phyloP scores from a whole-genome alignment of 2,113 vertebrate genomes.

The Fulica atra region DNA sequence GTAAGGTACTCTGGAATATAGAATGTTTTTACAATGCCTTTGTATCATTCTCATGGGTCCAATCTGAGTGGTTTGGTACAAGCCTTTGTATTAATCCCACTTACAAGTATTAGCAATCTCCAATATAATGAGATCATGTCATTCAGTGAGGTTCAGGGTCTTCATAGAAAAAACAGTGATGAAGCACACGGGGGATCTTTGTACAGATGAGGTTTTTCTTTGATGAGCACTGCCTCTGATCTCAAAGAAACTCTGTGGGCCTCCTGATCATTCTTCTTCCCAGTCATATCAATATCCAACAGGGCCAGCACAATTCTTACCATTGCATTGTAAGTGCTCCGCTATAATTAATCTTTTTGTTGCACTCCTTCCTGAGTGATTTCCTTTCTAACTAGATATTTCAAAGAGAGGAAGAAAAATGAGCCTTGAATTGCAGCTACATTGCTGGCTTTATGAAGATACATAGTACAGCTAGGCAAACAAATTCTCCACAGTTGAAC shows the following conservation, averaged over 20 bases:
- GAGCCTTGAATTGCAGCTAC: not conserved
- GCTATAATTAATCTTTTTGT: constrained; percentile 52
- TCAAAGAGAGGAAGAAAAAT: constrained; percentile 42
- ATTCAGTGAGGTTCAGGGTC: not conserved
- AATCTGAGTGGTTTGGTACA: not conserved
- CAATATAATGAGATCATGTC: constrained; percentile 4
- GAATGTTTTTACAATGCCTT: not conserved
- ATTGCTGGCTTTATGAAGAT: constrained; percentile 44
- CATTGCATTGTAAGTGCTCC: not conserved
- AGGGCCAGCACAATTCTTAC: constrained; percentile 24
- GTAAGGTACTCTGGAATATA: not conserved
- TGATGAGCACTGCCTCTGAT: constrained; percentile 36
- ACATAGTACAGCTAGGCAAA: not conserved
- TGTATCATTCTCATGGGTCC: not conserved
- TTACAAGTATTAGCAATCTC: not conserved
- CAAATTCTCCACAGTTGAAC: not conserved
- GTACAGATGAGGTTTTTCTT: constrained; percentile 5
- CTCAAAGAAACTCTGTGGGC: not conserved
- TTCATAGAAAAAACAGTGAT: not conserved
- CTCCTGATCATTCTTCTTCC: constrained; percentile 15
- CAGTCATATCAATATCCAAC: constrained; percentile 40
- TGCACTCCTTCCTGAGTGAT: constrained; percentile 9
- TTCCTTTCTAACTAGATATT: constrained; percentile 46
- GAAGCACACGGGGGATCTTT: not conserved
- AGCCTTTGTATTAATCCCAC: constrained; percentile 4